These are phyloP conservation scores for Apteryx mantelli DNA, from an alignment of 2,113 vertebrate genomes.

Conservation along the genomic window DNA sequence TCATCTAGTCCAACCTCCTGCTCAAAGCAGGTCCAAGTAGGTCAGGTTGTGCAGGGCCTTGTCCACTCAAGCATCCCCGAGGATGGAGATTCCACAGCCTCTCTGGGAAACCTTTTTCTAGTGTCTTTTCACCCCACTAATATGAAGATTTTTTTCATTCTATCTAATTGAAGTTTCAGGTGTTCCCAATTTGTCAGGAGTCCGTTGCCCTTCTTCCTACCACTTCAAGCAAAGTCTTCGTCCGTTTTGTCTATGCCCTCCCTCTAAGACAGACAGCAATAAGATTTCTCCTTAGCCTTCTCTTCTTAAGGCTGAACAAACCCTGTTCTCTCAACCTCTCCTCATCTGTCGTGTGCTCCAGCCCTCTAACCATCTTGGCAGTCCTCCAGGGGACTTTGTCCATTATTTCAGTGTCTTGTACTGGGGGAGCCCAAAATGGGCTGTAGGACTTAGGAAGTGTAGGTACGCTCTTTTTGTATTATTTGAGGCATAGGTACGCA, in stretches of 20 bases:
- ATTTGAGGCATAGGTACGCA: not conserved
- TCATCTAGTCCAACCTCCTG: no score
- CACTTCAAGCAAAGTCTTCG: not conserved
- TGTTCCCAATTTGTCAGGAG: not conserved
- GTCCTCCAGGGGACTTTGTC: not conserved
- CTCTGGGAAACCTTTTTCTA: not conserved
- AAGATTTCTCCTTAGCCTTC: not conserved
- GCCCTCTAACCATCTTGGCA: not conserved
- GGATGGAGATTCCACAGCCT: no score
- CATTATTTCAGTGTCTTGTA: not conserved
- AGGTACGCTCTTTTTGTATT: not conserved
- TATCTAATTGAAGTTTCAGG: not conserved
- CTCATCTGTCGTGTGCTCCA: not conserved
- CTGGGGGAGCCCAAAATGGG: not conserved
- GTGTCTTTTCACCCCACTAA: not conserved
- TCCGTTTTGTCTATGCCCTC: not conserved
- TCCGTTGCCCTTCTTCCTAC: not conserved
- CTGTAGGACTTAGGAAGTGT: not conserved
- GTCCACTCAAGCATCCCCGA: no score
- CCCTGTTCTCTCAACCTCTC: not conserved
- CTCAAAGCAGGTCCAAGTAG: no score
- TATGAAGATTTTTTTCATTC: not conserved
- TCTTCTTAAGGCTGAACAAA: not conserved
- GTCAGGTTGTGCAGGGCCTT: no score
- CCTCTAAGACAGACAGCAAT: not conserved